These are phyloP conservation scores for Oscheius sp. DNA, from an alignment of 2,888 invertebrate species.

Conservation along the genomic window DNA sequence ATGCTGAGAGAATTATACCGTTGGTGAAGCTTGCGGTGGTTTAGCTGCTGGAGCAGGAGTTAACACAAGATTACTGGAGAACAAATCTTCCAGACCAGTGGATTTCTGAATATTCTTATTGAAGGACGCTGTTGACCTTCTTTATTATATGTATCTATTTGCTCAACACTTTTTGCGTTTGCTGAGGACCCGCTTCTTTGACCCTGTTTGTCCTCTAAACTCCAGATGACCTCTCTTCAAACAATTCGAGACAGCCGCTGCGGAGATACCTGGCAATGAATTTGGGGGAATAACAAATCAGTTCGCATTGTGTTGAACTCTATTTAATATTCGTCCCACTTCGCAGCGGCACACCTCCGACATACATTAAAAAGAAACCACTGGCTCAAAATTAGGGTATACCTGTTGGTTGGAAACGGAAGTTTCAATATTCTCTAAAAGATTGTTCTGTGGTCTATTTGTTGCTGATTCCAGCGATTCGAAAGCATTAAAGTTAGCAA, in stretches of 20 bases:
- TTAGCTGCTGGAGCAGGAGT: slow-evolving; percentile 5
- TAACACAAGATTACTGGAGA: background rate
- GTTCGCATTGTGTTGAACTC: too few species aligned
- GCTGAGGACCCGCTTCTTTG: slow-evolving; percentile 28
- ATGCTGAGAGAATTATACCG: too few species aligned
- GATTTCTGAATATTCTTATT: slow-evolving; percentile 7
- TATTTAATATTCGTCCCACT: too few species aligned
- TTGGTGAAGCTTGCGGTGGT: too few species aligned
- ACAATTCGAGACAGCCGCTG: slow-evolving; percentile 23
- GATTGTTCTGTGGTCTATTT: background rate
- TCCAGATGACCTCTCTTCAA: slow-evolving; percentile 17
- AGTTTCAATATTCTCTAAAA: background rate
- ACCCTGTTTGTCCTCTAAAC: slow-evolving; percentile 28
- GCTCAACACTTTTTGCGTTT: slow-evolving; percentile 29
- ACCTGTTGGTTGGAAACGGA: background rate
- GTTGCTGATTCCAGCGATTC: background rate
- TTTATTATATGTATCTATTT: slow-evolving; percentile 23
- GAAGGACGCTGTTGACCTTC: slow-evolving; percentile 12
- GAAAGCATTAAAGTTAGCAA: slow-evolving; percentile 6
- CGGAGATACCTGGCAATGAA: too few species aligned
- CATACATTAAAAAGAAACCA: background rate
- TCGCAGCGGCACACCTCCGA: too few species aligned
- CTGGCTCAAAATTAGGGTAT: too few species aligned
- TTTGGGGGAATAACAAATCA: too few species aligned
- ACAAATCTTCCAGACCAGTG: slow-evolving; percentile 14